Evolutionary conservation across 2,888 invertebrate species (phyloP), one percentile per base, ranked within the genome.

Genomic region (Ryuthela nishihirai): DNA sequence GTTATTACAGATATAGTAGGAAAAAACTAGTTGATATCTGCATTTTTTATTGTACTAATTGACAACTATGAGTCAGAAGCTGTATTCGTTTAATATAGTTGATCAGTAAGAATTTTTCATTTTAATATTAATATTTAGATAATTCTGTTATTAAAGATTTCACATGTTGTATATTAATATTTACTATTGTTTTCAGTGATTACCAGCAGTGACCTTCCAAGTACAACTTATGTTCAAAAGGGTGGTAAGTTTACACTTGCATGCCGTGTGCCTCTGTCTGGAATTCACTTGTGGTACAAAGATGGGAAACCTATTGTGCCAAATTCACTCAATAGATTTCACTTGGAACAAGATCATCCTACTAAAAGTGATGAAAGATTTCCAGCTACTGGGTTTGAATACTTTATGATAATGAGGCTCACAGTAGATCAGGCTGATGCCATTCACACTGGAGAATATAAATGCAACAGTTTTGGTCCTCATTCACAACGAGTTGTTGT

Each of bases 381-480:
- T 9, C 34, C 2, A 34, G 34, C n/a, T 5, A 7, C n/a, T 9
- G 49, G 54, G 26, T 32, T 21, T 15, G 39, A 58, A 25, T 58
- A 42, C 26, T 49, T 34, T 21, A 52, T 61, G 35, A 42, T 40
- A 7, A 63, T 63, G 63, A 41, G 41, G 20, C 54, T 63, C 4
- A 29, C 41, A 4, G 63, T 63, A 4, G 43, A 52, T 39, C 44
- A 55, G 18, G 63, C 63, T 5, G 48, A 55, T 40, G 34, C 59
- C 26, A 47, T 63, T 38, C 63, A 63, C 40, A 47, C 63, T 29
- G 63, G 63, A 42, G 60, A 60, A 42, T 63, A 60, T 52, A 63
- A 63, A 44, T 63, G 63, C 42, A 63, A 49, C 20, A 48, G 29
- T 36, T 41, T 41, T 46, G 56, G 63, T 29, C 20, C 46, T n/a